Evolutionary conservation across 2,888 invertebrate genomes (phyloP).

Genomic region (Drepanosiphum platanoidis): DNA sequence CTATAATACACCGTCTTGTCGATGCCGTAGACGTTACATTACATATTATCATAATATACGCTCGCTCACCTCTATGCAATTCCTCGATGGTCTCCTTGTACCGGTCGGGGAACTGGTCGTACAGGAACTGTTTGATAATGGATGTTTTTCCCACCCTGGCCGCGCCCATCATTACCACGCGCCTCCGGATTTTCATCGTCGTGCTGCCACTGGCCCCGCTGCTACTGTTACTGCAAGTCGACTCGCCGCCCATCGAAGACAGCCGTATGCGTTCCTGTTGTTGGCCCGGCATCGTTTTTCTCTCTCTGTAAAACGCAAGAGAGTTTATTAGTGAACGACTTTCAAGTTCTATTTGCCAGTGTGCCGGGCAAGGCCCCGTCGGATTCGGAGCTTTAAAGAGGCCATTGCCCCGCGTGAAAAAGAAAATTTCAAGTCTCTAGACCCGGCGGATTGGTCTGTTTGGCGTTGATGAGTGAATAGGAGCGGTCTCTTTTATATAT

Average conservation of each 20-base stretch:
- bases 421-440: too few species aligned
- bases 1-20: too few species aligned
- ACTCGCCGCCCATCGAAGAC: slow-evolving; percentile 65
- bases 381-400: too few species aligned
- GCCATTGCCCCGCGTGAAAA: too few species aligned
- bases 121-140: slow-evolving; percentile 73
- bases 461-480: too few species aligned
- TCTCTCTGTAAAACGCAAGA: slow-evolving; percentile 12
- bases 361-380: too few species aligned
- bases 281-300: slow-evolving; percentile 64
- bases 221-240: slow-evolving; percentile 62
- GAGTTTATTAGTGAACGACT: too few species aligned
- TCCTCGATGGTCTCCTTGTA: slow-evolving; percentile 76
- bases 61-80: slow-evolving; percentile 71
- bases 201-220: slow-evolving; percentile 58
- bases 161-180: slow-evolving; percentile 68
- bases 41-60: too few species aligned
- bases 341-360: too few species aligned
- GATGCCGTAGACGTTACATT: too few species aligned
- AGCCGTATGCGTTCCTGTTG: slow-evolving; percentile 64
- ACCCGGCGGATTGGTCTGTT: too few species aligned
- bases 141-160: slow-evolving; percentile 74
- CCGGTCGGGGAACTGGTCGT: slow-evolving; percentile 70
- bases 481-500: too few species aligned
- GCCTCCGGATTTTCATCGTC: slow-evolving; percentile 63